Evolutionary conservation across 2,797 vertebrate genomes (phyloP).

Genomic region (Numenius phaeopus): DNA sequence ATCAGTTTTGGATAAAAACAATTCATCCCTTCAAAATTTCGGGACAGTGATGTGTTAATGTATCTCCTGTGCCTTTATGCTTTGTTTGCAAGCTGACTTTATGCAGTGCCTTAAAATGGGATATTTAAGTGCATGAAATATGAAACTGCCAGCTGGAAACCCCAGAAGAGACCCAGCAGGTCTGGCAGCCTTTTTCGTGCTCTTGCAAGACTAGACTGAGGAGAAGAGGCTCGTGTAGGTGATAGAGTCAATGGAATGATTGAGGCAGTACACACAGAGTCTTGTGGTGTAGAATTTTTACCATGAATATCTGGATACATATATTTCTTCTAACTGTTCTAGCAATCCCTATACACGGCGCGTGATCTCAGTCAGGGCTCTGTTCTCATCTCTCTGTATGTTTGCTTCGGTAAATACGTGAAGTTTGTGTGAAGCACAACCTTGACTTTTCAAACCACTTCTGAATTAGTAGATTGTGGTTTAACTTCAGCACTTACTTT

Average conservation of each 20-base stretch:
- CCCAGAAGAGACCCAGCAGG: conserved; percentile 1
- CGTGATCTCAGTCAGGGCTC: background rate
- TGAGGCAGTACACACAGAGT: background rate
- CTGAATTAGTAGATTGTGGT: background rate
- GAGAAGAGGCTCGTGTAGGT: background rate
- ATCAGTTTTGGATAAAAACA: background rate
- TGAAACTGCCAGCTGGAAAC: conserved; percentile 5
- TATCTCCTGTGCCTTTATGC: background rate
- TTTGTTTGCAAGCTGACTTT: background rate
- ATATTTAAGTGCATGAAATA: background rate
- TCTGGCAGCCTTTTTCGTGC: background rate
- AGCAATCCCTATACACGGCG: background rate
- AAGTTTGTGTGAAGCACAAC: background rate
- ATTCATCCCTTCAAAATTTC: background rate
- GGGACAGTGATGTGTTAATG: background rate
- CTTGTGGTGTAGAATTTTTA: background rate
- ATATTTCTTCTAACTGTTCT: background rate
- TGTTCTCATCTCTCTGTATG: background rate
- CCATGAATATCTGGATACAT: background rate
- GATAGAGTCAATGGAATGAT: background rate
- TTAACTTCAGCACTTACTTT: background rate
- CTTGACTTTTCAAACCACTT: background rate
- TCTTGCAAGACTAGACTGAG: background rate
- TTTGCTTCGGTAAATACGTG: background rate
- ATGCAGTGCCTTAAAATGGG: background rate